Base-by-base conservation (phyloP, 30 jellyfish, hydroid and myxozoan species). In the Chrysaora quinquecirrha region DNA sequence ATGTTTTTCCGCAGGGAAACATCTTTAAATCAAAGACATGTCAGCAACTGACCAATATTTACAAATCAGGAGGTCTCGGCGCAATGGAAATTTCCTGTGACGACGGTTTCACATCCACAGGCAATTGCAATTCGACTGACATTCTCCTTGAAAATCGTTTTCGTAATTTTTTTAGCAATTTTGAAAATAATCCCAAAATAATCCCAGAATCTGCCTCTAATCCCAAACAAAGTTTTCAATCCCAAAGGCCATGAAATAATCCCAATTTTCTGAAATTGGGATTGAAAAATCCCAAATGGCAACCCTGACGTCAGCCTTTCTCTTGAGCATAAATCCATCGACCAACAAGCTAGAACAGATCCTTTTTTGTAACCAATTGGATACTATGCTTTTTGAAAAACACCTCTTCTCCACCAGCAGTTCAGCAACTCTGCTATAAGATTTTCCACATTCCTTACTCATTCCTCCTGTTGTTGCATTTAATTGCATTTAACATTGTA, bases 211-310 rank as follows among this genome's bases (percentile, higher is more conserved):
- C 54, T 38, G 54, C 54, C 54, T 38, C 54, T 38, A 38, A 38
- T 38, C 54, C 54, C 54, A 38, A 14, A 38, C 54, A 38, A 38
- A 38, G 14, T 38, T 38, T 38, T 38, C 54, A 38, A 38, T 38
- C 54, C 54, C 71, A 58, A 7, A 58, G 71, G 71, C 71, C 71
- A 3, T 58, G 10, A 58, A 7, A 58, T 19, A 58, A 58, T n/a
- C 71, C 71, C 71, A 58, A 58, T 58, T 58, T 58, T 58, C 16
- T 58, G 71, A 58, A 58, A 58, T 58, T 58, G 71, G 71, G 71
- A 58, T 58, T 58, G 71, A 58, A 58, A 58, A 58, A 58, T 58
- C 71, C 71, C 71, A 58, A 58, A 58, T 21, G 71, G 71, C 71
- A 58, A 58, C 71, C 71, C 71, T 58, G 71, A 14, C 14, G 54